Evolutionary conservation across 2,888 invertebrate species (phyloP).

Genomic region (Tiliacea aurago): DNA sequence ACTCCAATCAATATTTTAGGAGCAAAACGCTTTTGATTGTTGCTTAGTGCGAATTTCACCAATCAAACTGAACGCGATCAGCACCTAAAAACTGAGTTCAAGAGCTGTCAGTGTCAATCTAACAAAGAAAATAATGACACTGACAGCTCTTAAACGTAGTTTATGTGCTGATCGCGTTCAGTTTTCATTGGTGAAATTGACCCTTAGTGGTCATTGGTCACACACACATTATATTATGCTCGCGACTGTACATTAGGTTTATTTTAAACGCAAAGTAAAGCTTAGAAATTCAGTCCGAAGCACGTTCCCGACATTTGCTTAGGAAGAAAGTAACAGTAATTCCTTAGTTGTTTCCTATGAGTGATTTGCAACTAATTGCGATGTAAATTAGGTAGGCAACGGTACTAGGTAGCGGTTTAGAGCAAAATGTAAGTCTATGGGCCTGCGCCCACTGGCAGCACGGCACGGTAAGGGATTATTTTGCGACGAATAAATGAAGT

Average conservation of each 20-base stretch:
- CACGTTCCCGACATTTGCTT: constrained; percentile 72
- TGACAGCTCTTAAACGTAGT: too few relatives aligned
- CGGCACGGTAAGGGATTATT: neutral
- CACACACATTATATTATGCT: neutral
- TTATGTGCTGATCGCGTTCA: too few relatives aligned
- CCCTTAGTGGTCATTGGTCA: too few relatives aligned
- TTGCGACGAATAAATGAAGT: too few relatives aligned
- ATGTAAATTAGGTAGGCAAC: constrained; percentile 60
- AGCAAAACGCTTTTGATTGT: neutral
- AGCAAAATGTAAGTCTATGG: constrained; percentile 37
- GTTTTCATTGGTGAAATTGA: too few relatives aligned
- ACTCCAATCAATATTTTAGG: neutral
- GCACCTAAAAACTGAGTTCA: too few relatives aligned
- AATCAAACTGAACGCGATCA: too few relatives aligned
- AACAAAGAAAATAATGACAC: too few relatives aligned
- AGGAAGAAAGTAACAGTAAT: constrained; percentile 68
- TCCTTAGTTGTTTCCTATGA: constrained; percentile 66
- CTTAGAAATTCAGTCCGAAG: constrained; percentile 60
- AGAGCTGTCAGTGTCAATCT: too few relatives aligned
- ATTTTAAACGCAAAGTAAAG: constrained; percentile 58
- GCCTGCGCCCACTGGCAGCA: neutral
- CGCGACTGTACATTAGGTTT: constrained; percentile 38
- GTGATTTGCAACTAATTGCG: constrained; percentile 64
- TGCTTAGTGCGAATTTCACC: too few relatives aligned
- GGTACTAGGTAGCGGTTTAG: constrained; percentile 53